Evolutionary conservation across 2,113 vertebrate genomes (phyloP).

Genomic region (Microtus montanus): DNA sequence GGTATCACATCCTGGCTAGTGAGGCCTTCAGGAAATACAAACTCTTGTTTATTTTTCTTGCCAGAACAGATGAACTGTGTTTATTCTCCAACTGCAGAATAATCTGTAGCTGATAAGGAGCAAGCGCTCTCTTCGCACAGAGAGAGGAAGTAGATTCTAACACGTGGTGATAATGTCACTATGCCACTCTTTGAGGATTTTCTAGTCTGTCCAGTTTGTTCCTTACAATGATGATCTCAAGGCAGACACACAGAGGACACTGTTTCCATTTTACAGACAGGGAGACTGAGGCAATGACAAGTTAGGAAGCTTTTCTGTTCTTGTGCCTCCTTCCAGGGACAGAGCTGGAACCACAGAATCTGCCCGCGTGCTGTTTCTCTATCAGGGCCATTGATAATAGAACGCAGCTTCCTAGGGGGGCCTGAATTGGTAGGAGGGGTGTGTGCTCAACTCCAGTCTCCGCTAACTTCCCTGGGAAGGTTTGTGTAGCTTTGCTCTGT

Average conservation of each 20-base stretch:
- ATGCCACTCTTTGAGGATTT: background rate
- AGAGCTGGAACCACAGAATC: background rate
- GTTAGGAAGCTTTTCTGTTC: background rate
- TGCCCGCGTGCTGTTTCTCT: accelerated
- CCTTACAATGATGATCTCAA: background rate
- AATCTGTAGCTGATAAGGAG: background rate
- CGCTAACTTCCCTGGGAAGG: background rate
- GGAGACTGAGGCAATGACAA: background rate
- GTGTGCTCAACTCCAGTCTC: background rate
- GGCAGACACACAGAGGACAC: background rate
- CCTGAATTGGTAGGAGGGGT: background rate
- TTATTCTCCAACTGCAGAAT: background rate
- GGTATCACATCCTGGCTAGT: background rate
- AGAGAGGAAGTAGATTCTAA: background rate
- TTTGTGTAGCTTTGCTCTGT: background rate
- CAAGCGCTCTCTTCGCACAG: background rate
- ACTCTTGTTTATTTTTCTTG: background rate
- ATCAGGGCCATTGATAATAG: background rate
- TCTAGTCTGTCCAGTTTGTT: background rate
- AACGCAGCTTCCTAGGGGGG: background rate
- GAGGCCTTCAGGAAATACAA: background rate
- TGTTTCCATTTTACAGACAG: background rate
- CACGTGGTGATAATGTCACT: background rate
- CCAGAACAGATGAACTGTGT: background rate
- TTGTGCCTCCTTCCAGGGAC: background rate